Percentiles rank a stretch among this genome's conserved stretches.
Evolutionary conservation across 2,888 invertebrate genomes (phyloP).

Genomic region (Zele albiditarsus): DNA sequence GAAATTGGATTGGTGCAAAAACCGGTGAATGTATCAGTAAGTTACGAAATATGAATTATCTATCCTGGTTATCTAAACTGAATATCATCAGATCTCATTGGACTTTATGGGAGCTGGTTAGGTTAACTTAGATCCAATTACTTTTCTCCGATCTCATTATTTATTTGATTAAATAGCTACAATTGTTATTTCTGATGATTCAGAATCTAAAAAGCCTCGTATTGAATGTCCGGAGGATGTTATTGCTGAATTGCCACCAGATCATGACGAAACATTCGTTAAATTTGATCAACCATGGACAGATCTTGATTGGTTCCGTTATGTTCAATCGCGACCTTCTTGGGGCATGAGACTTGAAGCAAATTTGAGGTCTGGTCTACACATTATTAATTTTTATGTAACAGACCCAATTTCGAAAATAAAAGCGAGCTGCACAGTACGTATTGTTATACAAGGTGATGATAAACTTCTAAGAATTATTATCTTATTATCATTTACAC

Average conservation of each 20-base stretch:
- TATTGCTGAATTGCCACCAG: conserved; percentile 71
- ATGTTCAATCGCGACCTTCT: conserved; percentile 74
- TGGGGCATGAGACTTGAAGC: conserved; percentile 75
- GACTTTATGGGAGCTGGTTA: too few relatives aligned
- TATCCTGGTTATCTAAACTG: background rate
- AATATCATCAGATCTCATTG: too few relatives aligned
- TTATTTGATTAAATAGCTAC: background rate
- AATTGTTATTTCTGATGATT: conserved; percentile 26
- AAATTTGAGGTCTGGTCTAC: conserved; percentile 73
- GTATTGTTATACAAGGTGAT: conserved; percentile 70
- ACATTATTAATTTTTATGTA: conserved; percentile 74
- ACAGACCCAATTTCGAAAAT: conserved; percentile 74
- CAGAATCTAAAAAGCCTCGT: conserved; percentile 74
- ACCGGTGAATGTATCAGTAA: conserved; percentile 73
- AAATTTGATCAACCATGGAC: conserved; percentile 74
- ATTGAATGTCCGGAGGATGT: conserved; percentile 75
- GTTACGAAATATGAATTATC: conserved; percentile 51
- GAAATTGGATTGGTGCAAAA: conserved; percentile 73
- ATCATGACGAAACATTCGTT: conserved; percentile 72
- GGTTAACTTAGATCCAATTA: background rate
- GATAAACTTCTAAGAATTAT: conserved; percentile 24
- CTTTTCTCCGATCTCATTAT: background rate
- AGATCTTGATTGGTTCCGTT: conserved; percentile 75
- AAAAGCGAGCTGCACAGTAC: conserved; percentile 72
- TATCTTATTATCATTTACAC: conserved; percentile 18